Conservation (phyloP, 2,888 invertebrate species). For the Leucoma salicis region DNA sequence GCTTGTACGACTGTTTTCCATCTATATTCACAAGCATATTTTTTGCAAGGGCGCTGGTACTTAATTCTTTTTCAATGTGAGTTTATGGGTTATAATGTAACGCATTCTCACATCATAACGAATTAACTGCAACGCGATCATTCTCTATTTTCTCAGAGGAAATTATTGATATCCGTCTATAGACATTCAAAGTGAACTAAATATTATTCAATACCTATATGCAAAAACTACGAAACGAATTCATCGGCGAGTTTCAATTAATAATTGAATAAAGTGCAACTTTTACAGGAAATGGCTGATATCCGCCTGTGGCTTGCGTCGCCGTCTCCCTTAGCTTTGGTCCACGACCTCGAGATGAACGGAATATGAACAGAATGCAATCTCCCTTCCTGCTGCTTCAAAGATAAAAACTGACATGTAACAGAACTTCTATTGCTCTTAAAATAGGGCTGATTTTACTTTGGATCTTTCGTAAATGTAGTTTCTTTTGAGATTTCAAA, state of each 20-base stretch:
- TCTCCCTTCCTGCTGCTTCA: conserved; percentile 49
- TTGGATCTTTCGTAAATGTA: not conserved
- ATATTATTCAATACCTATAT: no score
- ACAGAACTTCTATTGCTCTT: conserved; percentile 10
- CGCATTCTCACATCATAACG: no score
- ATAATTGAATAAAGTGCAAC: not conserved
- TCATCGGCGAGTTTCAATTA: not conserved
- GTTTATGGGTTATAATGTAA: no score
- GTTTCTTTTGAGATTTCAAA: conserved; percentile 41
- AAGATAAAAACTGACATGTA: conserved; percentile 43
- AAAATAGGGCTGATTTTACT: conserved; percentile 28
- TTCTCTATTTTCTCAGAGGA: no score
- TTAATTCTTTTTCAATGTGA: no score
- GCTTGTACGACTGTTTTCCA: no score
- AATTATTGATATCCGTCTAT: no score
- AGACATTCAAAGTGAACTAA: no score
- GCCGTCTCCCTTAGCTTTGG: conserved; percentile 38
- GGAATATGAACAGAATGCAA: conserved; percentile 67
- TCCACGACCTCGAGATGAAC: conserved; percentile 56
- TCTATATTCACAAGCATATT: no score
- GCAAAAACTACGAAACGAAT: no score
- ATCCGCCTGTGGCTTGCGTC: conserved; percentile 24
- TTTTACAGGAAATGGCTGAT: conserved; percentile 17
- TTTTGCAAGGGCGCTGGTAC: no score
- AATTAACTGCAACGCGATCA: no score